Evolutionary conservation across 2,113 vertebrate genomes (phyloP).

Genomic region (Acanthochromis polyacanthus): DNA sequence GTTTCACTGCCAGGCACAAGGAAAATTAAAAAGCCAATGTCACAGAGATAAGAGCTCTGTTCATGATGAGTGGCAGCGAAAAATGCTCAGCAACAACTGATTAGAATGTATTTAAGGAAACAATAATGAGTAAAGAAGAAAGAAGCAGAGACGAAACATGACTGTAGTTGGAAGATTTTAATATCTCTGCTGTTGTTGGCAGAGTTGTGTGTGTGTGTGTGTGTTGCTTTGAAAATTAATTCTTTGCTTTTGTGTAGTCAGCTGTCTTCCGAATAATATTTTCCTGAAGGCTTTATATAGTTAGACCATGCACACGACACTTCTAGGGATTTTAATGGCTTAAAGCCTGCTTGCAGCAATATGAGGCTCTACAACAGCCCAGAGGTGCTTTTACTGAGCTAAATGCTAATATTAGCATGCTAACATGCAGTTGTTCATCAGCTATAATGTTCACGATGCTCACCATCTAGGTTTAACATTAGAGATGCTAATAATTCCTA

Average conservation of each 20-base stretch:
- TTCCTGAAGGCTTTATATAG: background rate
- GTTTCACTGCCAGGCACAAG: conserved; percentile 25
- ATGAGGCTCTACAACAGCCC: no score
- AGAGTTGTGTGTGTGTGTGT: background rate
- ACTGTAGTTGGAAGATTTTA: background rate
- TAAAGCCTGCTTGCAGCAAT: no score
- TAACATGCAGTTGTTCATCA: no score
- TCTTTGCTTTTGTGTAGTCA: background rate
- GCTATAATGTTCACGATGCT: no score
- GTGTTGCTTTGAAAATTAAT: background rate
- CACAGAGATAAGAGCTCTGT: conserved; percentile 23
- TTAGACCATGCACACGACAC: no score
- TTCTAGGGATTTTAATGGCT: no score
- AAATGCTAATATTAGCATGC: no score
- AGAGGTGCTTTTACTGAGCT: no score
- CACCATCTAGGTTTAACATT: no score
- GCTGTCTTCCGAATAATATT: background rate
- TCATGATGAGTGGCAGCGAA: conserved; percentile 21
- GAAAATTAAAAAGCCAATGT: conserved; percentile 42
- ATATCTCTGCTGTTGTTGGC: background rate
- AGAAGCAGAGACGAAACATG: conserved; percentile 10
- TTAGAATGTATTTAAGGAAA: conserved; percentile 6
- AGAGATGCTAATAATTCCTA: no score
- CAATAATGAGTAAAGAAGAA: background rate
- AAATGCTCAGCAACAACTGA: conserved; percentile 12